A percentile compares a stretch with the other conserved stretches of the same genome.
Evolutionary conservation across 1,140 invertebrate genomes (phyloP).

Genomic region (Lethrus apterus): DNA sequence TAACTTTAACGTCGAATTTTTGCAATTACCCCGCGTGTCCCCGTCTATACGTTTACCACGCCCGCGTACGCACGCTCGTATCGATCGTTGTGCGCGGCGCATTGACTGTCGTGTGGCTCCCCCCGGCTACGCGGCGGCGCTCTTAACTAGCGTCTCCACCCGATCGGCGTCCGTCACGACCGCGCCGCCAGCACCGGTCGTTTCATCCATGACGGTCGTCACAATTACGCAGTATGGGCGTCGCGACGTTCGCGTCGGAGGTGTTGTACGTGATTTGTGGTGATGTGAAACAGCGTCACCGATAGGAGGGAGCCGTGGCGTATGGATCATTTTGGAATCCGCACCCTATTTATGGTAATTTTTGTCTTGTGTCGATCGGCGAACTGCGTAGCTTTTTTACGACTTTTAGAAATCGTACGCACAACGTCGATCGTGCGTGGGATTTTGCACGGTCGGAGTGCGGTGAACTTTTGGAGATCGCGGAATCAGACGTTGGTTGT

Average conservation of each 20-base stretch:
- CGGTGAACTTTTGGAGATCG: too few species aligned
- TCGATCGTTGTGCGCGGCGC: slow-evolving; percentile 30
- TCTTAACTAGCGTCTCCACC: slow-evolving; percentile 21
- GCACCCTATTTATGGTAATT: slow-evolving; percentile 21
- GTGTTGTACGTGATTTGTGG: too few species aligned
- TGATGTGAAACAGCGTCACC: too few species aligned
- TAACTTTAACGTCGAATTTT: too few species aligned
- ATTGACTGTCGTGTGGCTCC: slow-evolving; percentile 4
- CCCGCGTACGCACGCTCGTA: slow-evolving; percentile 32
- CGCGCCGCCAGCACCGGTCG: background rate
- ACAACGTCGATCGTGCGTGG: too few species aligned
- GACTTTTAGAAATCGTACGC: too few species aligned
- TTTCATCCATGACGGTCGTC: background rate
- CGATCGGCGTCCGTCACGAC: slow-evolving; percentile 11
- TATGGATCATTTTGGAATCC: slow-evolving; percentile 19
- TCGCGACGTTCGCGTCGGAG: too few species aligned
- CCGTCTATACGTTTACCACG: slow-evolving; percentile 27
- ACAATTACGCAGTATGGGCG: too few species aligned
- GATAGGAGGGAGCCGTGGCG: slow-evolving; percentile 8
- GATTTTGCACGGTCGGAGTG: too few species aligned
- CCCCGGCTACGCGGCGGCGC: slow-evolving; percentile 6
- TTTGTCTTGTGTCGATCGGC: slow-evolving; percentile 8
- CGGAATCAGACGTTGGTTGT: too few species aligned
- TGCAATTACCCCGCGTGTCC: too few species aligned
- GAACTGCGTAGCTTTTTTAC: too few species aligned